Evolutionary conservation across 2,113 vertebrate genomes (phyloP).

Genomic region (Xiphophorus maculatus): DNA sequence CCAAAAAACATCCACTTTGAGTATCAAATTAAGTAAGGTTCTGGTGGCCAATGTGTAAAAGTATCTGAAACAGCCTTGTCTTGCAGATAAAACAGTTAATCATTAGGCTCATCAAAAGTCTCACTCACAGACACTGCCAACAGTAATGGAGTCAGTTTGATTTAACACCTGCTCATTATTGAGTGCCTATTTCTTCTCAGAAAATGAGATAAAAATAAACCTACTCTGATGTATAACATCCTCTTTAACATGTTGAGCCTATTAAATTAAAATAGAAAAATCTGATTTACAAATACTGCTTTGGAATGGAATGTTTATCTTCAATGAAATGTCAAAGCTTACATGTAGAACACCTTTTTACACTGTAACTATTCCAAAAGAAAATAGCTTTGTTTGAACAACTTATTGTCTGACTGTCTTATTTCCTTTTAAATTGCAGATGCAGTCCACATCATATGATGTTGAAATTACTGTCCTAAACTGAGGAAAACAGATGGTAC

Average conservation of each 20-base stretch:
- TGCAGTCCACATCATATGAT: not conserved
- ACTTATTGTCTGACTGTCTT: not conserved
- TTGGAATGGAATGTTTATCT: slow-evolving; percentile 28
- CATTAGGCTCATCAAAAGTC: not conserved
- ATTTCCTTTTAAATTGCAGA: not conserved
- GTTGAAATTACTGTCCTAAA: not conserved
- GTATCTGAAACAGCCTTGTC: not conserved
- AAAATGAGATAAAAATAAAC: slow-evolving; percentile 6
- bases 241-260: not conserved
- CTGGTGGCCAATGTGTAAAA: not conserved
- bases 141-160: not conserved
- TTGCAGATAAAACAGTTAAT: not conserved
- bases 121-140: not conserved
- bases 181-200: slow-evolving; percentile 10
- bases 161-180: slow-evolving; percentile 1
- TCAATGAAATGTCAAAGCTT: slow-evolving; percentile 18
- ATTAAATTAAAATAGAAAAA: slow-evolving; percentile 40
- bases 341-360: slow-evolving; percentile 19
- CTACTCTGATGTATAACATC: not conserved
- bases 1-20: not conserved
- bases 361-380: slow-evolving; percentile 5
- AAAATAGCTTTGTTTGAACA: not conserved
- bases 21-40: not conserved
- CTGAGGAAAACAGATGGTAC: not conserved
- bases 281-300: slow-evolving; percentile 40